A percentile compares a stretch with the other conserved stretches of the same genome.
Evolutionary conservation across 2,888 invertebrate species (phyloP).

Genomic region (Frankliniella intonsa): DNA sequence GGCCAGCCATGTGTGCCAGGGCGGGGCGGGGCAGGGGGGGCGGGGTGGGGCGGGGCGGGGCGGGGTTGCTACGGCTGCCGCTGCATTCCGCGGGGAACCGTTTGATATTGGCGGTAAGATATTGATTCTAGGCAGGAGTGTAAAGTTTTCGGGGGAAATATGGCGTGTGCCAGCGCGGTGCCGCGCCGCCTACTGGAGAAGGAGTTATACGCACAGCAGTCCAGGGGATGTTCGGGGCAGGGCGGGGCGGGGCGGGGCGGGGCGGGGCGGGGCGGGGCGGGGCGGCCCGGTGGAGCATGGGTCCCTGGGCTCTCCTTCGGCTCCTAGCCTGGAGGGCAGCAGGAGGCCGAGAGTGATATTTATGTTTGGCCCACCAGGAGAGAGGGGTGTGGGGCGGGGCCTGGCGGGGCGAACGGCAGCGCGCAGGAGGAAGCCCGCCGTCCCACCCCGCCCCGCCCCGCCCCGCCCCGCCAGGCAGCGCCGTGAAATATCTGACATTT

Average conservation of each 20-base stretch:
- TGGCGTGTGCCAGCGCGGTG: neutral
- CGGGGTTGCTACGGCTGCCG: neutral
- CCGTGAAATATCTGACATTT: slow-evolving; percentile 25
- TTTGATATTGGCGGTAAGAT: slow-evolving; percentile 5
- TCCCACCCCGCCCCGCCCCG: no score
- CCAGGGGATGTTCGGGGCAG: neutral
- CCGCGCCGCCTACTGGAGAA: neutral
- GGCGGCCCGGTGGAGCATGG: neutral
- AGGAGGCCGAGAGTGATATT: slow-evolving; percentile 6
- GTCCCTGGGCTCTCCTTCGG: neutral
- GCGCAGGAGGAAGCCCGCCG: neutral
- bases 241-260: slow-evolving; percentile 1
- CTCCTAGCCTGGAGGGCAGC: neutral
- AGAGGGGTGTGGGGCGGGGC: no score
- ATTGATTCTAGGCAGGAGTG: neutral
- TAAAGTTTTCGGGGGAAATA: neutral
- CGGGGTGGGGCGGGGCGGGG: neutral
- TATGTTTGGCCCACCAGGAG: neutral
- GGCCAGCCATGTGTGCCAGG: neutral
- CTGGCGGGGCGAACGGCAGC: neutral
- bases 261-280: neutral
- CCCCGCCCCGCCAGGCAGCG: neutral
- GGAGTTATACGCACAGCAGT: neutral
- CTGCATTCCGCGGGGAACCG: neutral
- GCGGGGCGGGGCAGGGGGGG: neutral